Conservation (phyloP, 2,797 vertebrate species). For the Halcyon leucocephala region DNA sequence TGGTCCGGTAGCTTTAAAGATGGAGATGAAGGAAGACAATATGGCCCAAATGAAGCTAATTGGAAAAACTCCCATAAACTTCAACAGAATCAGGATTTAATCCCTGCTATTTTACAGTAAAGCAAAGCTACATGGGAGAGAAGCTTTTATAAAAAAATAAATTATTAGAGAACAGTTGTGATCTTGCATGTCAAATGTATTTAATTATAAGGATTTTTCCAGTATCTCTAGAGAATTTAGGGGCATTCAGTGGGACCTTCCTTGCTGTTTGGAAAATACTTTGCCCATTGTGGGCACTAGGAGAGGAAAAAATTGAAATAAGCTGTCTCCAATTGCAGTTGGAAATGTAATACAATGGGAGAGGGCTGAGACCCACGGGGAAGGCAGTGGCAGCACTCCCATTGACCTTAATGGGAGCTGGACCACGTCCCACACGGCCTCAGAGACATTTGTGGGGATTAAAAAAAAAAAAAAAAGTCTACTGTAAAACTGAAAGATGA, state of each 20-base stretch:
- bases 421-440: slow-evolving; percentile 39
- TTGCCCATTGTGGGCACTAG: slow-evolving; percentile 65
- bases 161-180: slow-evolving; percentile 15
- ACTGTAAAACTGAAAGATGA: slow-evolving; percentile 58
- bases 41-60: not conserved
- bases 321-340: slow-evolving; percentile 64
- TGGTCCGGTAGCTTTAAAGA: not conserved
- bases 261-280: slow-evolving; percentile 60
- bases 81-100: slow-evolving; percentile 16
- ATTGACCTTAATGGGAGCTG: slow-evolving; percentile 70
- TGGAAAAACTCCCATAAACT: slow-evolving; percentile 11
- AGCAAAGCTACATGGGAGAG: slow-evolving; percentile 15
- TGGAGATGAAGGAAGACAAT: not conserved
- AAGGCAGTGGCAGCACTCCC: slow-evolving; percentile 67
- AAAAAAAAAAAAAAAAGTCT: not conserved
- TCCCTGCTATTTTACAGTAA: slow-evolving; percentile 18
- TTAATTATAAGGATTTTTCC: slow-evolving; percentile 59
- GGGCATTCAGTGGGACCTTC: slow-evolving; percentile 31
- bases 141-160: not conserved
- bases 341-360: slow-evolving; percentile 70
- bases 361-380: slow-evolving; percentile 58
- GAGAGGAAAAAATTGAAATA: slow-evolving; percentile 59
- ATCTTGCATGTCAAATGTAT: slow-evolving; percentile 40
- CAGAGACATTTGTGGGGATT: not conserved
- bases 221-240: slow-evolving; percentile 39